Evolutionary conservation across 2,888 invertebrate species (phyloP).

Genomic region (Synergus japonicus): DNA sequence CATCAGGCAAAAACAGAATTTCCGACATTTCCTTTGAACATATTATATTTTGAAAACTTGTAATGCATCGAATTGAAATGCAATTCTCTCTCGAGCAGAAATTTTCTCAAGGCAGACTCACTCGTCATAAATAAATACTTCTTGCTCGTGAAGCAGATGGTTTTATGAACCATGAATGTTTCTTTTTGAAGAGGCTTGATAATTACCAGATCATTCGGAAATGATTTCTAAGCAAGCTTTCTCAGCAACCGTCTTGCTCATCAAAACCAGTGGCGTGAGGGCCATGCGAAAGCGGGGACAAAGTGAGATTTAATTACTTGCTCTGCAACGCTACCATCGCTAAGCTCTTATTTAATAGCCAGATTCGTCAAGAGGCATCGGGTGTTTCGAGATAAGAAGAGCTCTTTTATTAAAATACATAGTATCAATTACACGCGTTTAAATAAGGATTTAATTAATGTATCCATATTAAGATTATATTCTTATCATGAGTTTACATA

Average conservation of each 20-base stretch:
- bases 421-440: neutral
- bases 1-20: neutral
- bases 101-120: conserved; percentile 3
- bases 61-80: neutral
- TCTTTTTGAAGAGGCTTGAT: conserved; percentile 28
- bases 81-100: neutral
- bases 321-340: conserved; percentile 21
- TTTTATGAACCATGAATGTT: conserved; percentile 30
- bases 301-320: conserved; percentile 33
- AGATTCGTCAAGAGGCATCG: conserved; percentile 26
- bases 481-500: neutral
- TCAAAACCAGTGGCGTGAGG: neutral
- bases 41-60: conserved; percentile 12
- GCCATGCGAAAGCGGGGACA: conserved; percentile 20
- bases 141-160: neutral
- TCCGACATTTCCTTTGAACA: neutral
- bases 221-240: conserved; percentile 19
- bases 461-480: neutral
- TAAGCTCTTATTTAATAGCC: conserved; percentile 35
- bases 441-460: too few species aligned
- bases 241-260: conserved; percentile 6
- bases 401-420: conserved; percentile 10
- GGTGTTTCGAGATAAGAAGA: neutral
- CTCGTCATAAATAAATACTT: conserved; percentile 22
- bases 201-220: conserved; percentile 35